A percentile compares a stretch with the other conserved stretches of the same genome.
These are phyloP conservation scores for Cebidichthys violaceus DNA, from an alignment of 2,113 vertebrate genomes.

Conservation along the genomic window DNA sequence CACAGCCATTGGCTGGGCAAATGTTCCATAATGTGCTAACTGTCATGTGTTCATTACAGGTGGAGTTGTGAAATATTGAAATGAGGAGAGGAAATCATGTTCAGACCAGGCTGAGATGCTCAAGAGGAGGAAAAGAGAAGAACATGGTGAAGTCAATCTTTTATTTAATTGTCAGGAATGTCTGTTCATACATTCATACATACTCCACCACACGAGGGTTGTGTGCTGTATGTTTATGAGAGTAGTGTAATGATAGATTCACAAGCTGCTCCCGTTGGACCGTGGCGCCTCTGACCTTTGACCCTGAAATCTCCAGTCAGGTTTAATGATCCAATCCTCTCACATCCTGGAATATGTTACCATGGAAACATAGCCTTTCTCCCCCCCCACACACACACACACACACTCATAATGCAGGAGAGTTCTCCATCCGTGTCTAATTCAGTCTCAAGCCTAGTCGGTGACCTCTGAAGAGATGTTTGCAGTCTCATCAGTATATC, in stretches of 20 bases:
- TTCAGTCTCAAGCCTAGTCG: conserved; percentile 73
- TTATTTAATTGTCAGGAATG: conserved; percentile 54
- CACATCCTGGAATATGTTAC: conserved; percentile 76
- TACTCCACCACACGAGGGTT: conserved; percentile 1
- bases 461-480: conserved; percentile 71
- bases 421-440: conserved; percentile 72
- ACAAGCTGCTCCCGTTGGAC: conserved; percentile 61
- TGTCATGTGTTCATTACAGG: conserved; percentile 47
- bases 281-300: conserved; percentile 66
- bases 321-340: conserved; percentile 78
- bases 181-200: neutral
- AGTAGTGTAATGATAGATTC: conserved; percentile 62
- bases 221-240: conserved; percentile 70
- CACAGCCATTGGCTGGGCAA: conserved; percentile 32
- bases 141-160: conserved; percentile 35
- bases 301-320: conserved; percentile 78
- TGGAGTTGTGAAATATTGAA: conserved; percentile 49
- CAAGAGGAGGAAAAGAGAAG: conserved; percentile 18
- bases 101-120: conserved; percentile 25
- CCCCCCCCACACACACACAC: neutral
- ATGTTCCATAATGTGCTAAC: conserved; percentile 44
- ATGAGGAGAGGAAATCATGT: conserved; percentile 34
- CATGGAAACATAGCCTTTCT: conserved; percentile 63
- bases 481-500: conserved; percentile 63
- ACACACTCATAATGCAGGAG: conserved; percentile 68